Conservation (phyloP, 2,797 vertebrate species). For the Eidolon dupreanum region DNA sequence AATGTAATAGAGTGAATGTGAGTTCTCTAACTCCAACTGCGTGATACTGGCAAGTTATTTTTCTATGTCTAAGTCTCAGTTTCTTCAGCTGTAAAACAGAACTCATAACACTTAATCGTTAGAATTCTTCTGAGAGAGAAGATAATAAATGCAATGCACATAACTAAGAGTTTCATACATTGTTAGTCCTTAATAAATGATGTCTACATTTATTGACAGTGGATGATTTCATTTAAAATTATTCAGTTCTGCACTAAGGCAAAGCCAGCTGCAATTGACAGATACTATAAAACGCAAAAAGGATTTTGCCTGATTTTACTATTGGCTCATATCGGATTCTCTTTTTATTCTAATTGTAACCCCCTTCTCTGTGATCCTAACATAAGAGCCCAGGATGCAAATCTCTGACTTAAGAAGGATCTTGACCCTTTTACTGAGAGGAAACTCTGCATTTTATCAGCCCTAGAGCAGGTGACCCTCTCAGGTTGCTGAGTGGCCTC, state of each 20-base stretch:
- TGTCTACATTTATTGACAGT: neutral
- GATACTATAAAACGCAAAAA: neutral
- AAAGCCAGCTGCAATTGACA: neutral
- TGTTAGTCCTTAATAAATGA: neutral
- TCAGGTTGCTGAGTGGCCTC: neutral
- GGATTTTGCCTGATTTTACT: neutral
- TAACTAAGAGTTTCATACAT: neutral
- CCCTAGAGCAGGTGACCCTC: neutral
- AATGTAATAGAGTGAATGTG: neutral
- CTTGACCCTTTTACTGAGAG: neutral
- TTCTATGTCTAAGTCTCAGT: neutral
- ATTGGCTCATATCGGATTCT: neutral
- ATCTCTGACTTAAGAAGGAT: neutral
- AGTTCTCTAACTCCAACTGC: neutral
- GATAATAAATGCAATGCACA: neutral
- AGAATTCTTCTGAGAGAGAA: neutral
- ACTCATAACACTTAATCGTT: neutral
- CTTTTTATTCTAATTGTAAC: neutral
- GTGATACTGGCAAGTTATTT: neutral
- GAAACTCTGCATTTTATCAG: neutral
- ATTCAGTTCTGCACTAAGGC: neutral
- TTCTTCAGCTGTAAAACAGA: constrained; percentile 22
- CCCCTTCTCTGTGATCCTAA: neutral
- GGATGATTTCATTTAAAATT: neutral
- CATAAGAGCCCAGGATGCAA: neutral